These are phyloP conservation scores for Molorchus minor DNA, from an alignment of 2,888 invertebrate genomes.

Conservation along the genomic window DNA sequence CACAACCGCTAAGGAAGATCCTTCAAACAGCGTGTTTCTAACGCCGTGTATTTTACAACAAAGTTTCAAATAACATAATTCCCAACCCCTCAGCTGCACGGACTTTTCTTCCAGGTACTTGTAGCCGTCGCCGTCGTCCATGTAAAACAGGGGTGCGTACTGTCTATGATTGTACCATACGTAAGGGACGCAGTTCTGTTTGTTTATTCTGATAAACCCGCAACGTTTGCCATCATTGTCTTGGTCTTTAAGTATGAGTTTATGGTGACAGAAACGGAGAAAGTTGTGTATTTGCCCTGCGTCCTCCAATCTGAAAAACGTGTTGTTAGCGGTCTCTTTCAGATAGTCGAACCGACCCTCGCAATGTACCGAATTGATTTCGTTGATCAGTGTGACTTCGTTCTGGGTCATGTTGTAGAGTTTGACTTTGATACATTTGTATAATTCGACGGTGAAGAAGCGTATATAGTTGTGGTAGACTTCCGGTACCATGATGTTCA, in stretches of 20 bases:
- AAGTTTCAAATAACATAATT: slow-evolving; percentile 17
- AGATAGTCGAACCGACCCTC: slow-evolving; percentile 22
- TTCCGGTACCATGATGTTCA: slow-evolving; percentile 4
- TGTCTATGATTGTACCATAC: slow-evolving; percentile 13
- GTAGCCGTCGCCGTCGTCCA: slow-evolving; percentile 27
- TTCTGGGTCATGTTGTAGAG: slow-evolving; percentile 10
- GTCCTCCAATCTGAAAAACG: slow-evolving; percentile 20
- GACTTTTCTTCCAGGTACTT: slow-evolving; percentile 24
- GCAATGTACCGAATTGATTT: slow-evolving; percentile 30
- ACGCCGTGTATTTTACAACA: slow-evolving; percentile 14
- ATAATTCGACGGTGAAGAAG: slow-evolving; percentile 8
- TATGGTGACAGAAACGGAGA: slow-evolving; percentile 4
- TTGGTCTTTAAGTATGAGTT: background rate
- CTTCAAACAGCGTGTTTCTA: background rate
- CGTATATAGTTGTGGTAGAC: background rate
- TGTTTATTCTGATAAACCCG: slow-evolving; percentile 34
- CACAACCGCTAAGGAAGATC: background rate
- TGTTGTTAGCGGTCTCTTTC: slow-evolving; percentile 12
- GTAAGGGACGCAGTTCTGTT: slow-evolving; percentile 27
- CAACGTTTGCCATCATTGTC: background rate
- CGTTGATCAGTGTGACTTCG: slow-evolving; percentile 30
- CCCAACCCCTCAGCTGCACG: slow-evolving; percentile 23
- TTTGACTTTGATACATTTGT: slow-evolving; percentile 3
- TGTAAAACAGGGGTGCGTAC: slow-evolving; percentile 37
- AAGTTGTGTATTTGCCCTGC: slow-evolving; percentile 16